phyloP scores from a whole-genome alignment of 2,113 vertebrate species.

The Campylorhamphus procurvoides region DNA sequence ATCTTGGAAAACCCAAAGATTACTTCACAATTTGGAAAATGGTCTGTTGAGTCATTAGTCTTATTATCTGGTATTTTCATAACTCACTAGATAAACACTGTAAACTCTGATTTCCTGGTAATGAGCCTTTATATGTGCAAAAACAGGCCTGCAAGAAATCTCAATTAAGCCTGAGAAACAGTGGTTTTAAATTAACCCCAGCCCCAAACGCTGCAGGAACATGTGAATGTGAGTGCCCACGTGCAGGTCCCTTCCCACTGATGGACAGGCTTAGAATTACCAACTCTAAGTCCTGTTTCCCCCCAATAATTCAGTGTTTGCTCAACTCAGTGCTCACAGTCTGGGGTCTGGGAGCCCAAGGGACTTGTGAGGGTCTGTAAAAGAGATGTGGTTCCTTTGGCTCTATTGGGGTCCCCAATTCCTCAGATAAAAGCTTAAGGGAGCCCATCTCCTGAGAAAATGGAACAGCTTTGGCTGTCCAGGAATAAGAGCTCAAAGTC shows the following conservation, averaged over 20 bases:
- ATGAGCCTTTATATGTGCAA: conserved; percentile 67
- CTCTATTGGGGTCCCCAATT: not conserved
- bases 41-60: conserved; percentile 78
- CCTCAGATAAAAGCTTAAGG: not conserved
- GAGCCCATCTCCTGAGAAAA: not conserved
- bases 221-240: not conserved
- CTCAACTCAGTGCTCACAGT: not conserved
- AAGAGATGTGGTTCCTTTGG: not conserved
- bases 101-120: conserved; percentile 72
- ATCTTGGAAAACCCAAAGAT: conserved; percentile 77
- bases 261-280: fast-evolving
- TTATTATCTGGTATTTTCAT: conserved; percentile 81
- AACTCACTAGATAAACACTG: conserved; percentile 78
- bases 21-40: conserved; percentile 81
- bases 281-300: not conserved
- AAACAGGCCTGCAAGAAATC: conserved; percentile 70
- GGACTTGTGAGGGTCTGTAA: not conserved
- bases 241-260: not conserved
- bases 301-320: not conserved
- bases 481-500: not conserved
- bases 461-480: not conserved
- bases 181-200: conserved; percentile 52
- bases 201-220: not conserved
- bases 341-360: not conserved
- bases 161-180: conserved; percentile 63